Evolutionary conservation across 1,140 invertebrate species (phyloP).

Genomic region (Nilaparvata lugens): DNA sequence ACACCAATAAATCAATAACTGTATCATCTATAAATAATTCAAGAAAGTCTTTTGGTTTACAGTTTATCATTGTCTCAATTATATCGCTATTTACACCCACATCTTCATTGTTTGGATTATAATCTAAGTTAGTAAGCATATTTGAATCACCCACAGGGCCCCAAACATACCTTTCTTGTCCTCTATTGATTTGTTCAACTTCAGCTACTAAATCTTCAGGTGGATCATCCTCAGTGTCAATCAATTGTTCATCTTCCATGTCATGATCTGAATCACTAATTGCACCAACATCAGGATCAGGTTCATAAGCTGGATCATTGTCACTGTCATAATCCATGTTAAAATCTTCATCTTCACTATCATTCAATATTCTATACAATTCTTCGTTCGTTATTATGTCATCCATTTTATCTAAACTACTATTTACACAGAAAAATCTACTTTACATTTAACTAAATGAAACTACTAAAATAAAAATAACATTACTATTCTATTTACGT

Average conservation of each 20-base stretch:
- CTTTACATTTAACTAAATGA: not conserved
- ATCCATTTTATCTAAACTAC: not conserved
- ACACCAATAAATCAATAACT: too few species aligned
- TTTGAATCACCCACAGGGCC: not conserved
- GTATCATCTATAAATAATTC: constrained; percentile 6
- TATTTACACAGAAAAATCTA: not conserved
- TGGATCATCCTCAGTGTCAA: not conserved
- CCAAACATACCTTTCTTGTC: not conserved
- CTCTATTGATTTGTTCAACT: not conserved
- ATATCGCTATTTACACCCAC: too few species aligned
- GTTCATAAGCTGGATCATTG: not conserved
- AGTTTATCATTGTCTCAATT: not conserved
- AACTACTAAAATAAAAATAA: too few species aligned
- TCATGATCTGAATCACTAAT: not conserved
- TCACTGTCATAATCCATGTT: not conserved
- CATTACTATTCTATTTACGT: not conserved
- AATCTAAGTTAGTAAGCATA: not conserved
- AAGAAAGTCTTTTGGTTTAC: not conserved
- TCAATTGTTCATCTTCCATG: not conserved
- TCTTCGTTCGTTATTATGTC: not conserved
- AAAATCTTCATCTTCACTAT: not conserved
- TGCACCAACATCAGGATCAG: not conserved
- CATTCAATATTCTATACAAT: too few species aligned
- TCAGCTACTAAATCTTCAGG: not conserved
- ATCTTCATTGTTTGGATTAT: not conserved